phyloP scores from a whole-genome alignment of 2,113 vertebrate genomes.

The Nannobrachium achirus region DNA sequence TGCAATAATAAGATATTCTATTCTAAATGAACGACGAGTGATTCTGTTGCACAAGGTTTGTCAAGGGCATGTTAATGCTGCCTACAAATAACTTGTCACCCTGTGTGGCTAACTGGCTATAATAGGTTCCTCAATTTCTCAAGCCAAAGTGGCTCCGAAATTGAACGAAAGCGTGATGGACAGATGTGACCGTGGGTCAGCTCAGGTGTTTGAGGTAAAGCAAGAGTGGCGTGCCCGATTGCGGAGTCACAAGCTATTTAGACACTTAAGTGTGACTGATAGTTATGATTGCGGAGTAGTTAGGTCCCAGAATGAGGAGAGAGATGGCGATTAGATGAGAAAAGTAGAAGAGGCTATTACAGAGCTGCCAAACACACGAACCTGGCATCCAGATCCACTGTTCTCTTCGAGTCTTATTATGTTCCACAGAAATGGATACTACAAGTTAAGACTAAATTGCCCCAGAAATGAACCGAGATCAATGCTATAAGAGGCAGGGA shows the following conservation, averaged over 20 bases:
- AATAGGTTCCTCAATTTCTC: conserved; percentile 26
- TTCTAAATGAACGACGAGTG: neutral
- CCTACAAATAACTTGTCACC: conserved; percentile 27
- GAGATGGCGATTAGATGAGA: conserved; percentile 46
- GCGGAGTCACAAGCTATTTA: conserved; percentile 54
- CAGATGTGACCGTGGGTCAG: conserved; percentile 31
- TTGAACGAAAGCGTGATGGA: conserved; percentile 47
- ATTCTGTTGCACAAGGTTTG: neutral
- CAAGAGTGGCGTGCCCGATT: conserved; percentile 54
- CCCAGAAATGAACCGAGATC: conserved; percentile 14
- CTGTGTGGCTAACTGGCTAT: conserved; percentile 22
- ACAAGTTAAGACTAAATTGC: conserved; percentile 16
- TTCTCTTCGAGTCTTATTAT: conserved; percentile 29
- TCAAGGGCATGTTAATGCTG: conserved; percentile 33
- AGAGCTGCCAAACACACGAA: conserved; percentile 35
- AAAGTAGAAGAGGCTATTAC: conserved; percentile 17
- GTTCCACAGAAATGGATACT: conserved; percentile 11
- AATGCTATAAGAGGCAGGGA: conserved; percentile 13
- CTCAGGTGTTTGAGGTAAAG: conserved; percentile 35
- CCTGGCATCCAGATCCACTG: conserved; percentile 29
- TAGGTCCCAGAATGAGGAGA: conserved; percentile 51
- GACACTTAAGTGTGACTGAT: conserved; percentile 69
- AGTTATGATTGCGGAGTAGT: conserved; percentile 59
- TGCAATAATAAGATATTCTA: too few species aligned
- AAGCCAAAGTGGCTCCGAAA: conserved; percentile 9